Evolutionary conservation across 2,113 vertebrate genomes (phyloP), one percentile per base, ranked within the genome.

Genomic region (Dromaius novaehollandiae): DNA sequence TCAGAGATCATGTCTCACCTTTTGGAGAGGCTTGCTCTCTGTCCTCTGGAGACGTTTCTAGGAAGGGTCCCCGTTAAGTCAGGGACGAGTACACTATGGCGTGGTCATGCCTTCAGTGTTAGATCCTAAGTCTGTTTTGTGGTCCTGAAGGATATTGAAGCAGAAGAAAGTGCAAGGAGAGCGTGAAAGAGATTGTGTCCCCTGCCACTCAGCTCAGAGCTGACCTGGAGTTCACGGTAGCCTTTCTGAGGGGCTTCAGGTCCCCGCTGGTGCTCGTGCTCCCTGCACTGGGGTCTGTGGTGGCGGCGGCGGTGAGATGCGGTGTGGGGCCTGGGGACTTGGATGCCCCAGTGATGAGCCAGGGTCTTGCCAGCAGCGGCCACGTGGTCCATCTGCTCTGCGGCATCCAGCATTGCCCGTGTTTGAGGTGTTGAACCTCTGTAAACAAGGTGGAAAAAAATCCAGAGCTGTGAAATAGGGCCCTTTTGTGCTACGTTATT

Each of bases 321-420:
- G 4, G 8, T 15, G 17, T 20, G 56, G 30, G 32, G 17, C 32
- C 19, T 34, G 56, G 10, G 56, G 17, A 34, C 56, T 11, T 34
- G 32, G 9, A 19, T 8, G 17, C 56, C 32, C 10, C 17, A 60
- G 17, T 6, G 17, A 34, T 60, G 56, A 60, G 30, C 56, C 19
- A 15, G 30, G 56, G 32, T 18, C 30, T 58, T 9, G 6, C 56
- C 17, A 7, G 30, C 56, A 58, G 56, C 6, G 10, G 30, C 56
- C 30, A 34, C 11, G 17, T 34, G 30, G 56, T 32, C 26, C 11
- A 5, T 60, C 9, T 82, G 22, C 30, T 26, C 34, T 58, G 9
- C 2, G 18, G 11, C 11, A 11, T 26, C 32, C 40, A 77, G 19
- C 1, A 1, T 74, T 51, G 18, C 5, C 20, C 8, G 7, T 3